Evolutionary conservation across 2,113 vertebrate species (phyloP).

Genomic region (Tapirus terrestris): DNA sequence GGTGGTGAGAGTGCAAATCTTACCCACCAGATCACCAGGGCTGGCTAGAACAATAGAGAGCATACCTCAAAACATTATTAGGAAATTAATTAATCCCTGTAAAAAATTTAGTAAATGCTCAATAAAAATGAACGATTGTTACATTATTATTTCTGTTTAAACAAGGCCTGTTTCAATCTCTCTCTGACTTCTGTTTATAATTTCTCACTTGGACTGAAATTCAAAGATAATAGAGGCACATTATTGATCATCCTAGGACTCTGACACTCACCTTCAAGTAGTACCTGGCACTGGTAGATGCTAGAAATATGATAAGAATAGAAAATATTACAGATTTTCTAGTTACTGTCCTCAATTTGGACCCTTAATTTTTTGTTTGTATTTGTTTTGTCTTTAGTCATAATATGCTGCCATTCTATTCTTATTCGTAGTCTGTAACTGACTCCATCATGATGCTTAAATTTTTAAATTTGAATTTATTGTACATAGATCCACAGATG

Average conservation of each 20-base stretch:
- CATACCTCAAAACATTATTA: background rate
- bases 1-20: no score
- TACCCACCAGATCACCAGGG: no score
- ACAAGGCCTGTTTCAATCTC: background rate
- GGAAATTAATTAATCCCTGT: background rate
- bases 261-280: background rate
- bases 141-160: background rate
- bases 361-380: background rate
- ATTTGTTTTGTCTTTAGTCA: background rate
- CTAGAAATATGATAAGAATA: background rate
- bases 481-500: conserved; percentile 4
- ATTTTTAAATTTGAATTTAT: conserved; percentile 46
- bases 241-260: background rate
- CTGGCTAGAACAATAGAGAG: no score
- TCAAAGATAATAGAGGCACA: background rate
- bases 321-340: background rate
- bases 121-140: background rate
- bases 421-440: background rate
- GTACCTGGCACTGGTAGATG: background rate
- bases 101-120: background rate
- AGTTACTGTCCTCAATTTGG: background rate
- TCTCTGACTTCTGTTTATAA: background rate
- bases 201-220: background rate
- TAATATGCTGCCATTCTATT: background rate
- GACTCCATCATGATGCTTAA: background rate